These are phyloP conservation scores for Lamprologus ornatipinnis DNA, from an alignment of 2,113 vertebrate species.

Conservation along the genomic window DNA sequence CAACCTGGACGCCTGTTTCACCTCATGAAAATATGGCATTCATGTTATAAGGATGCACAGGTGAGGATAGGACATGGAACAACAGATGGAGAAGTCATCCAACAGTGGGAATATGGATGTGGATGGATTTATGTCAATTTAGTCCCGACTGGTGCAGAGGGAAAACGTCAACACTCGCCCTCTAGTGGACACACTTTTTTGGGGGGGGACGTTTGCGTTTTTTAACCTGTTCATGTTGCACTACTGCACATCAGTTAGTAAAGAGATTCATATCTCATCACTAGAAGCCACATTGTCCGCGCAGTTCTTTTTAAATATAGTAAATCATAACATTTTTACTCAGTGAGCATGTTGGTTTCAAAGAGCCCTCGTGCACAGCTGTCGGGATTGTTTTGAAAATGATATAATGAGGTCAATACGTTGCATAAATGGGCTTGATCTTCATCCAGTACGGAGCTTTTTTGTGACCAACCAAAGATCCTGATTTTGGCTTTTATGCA, in stretches of 20 bases:
- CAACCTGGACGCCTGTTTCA: background rate
- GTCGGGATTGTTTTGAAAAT: background rate
- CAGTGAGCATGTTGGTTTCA: background rate
- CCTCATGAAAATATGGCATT: background rate
- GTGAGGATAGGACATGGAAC: background rate
- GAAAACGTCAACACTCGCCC: background rate
- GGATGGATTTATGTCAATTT: background rate
- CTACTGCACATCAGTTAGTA: background rate
- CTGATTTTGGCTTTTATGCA: background rate
- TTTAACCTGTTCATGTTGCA: background rate
- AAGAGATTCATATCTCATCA: background rate
- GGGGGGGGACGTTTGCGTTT: background rate
- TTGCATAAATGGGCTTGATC: background rate
- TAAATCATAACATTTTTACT: background rate
- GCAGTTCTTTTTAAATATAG: background rate
- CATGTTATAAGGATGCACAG: background rate
- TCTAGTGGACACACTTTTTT: background rate
- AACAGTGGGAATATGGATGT: background rate
- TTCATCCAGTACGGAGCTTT: background rate
- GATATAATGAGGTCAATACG: background rate
- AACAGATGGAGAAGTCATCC: background rate
- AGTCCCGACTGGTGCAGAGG: background rate
- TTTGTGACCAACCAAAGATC: background rate
- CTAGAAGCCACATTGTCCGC: rapidly evolving
- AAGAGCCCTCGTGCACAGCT: background rate